Conservation (phyloP, 2,888 invertebrate species). For the Fragum sueziense region DNA sequence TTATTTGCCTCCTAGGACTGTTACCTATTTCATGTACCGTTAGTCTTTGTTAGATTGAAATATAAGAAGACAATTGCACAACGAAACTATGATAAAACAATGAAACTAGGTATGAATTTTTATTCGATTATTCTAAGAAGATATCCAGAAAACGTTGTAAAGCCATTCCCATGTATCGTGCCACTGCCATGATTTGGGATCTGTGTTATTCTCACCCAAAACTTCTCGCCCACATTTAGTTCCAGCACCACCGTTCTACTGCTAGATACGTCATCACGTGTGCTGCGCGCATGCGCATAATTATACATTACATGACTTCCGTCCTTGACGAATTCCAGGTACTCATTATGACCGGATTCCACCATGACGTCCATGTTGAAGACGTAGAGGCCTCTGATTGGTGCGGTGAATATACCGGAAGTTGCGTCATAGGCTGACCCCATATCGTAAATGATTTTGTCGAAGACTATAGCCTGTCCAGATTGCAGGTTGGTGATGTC, state of each 20-base stretch:
- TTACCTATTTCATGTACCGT: no score
- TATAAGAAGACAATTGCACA: no score
- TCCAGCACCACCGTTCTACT: slow-evolving; percentile 10
- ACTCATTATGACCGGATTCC: slow-evolving; percentile 7
- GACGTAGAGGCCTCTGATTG: slow-evolving; percentile 14
- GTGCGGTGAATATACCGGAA: slow-evolving; percentile 27
- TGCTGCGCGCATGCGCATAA: slow-evolving; percentile 14
- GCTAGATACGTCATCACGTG: not conserved
- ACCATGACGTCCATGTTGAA: slow-evolving; percentile 22
- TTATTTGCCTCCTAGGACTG: no score
- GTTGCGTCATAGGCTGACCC: slow-evolving; percentile 20
- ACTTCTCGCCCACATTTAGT: slow-evolving; percentile 11
- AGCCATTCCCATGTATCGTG: slow-evolving; percentile 22
- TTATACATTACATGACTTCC: slow-evolving; percentile 21
- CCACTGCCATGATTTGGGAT: slow-evolving; percentile 6
- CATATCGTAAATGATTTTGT: slow-evolving; percentile 17
- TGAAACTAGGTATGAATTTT: no score
- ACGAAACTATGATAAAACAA: no score
- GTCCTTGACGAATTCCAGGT: slow-evolving; percentile 23
- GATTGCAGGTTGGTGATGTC: not conserved
- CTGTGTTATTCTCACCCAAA: slow-evolving; percentile 10
- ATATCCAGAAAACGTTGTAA: slow-evolving; percentile 17
- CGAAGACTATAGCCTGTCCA: slow-evolving; percentile 23
- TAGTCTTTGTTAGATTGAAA: no score
- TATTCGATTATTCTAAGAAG: not conserved